These are phyloP conservation scores for Phataginus tetradactyla DNA, from an alignment of 2,797 vertebrate genomes.

Conservation along the genomic window DNA sequence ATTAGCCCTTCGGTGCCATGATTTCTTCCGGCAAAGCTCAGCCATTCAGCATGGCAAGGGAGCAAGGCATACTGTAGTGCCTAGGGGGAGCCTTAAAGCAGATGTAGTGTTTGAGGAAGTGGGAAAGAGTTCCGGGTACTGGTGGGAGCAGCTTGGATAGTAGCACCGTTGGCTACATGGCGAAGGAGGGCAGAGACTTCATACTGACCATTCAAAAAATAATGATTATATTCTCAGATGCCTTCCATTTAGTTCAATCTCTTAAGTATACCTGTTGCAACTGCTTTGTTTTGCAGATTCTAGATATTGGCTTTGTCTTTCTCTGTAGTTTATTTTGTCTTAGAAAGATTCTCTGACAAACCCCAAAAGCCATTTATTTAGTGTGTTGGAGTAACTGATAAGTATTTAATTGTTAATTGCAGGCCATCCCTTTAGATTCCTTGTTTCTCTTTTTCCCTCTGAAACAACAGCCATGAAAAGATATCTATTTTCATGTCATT, in stretches of 20 bases:
- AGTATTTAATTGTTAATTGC: constrained; percentile 49
- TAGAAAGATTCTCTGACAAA: not conserved
- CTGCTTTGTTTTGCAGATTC: not conserved
- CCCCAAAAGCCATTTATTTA: not conserved
- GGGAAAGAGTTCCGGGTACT: not conserved
- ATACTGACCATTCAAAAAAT: not conserved
- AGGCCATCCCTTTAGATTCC: constrained; percentile 26
- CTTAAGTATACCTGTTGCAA: not conserved
- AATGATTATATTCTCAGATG: not conserved
- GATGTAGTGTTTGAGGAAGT: too few relatives aligned
- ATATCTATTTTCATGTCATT: constrained; percentile 72
- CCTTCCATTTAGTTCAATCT: not conserved
- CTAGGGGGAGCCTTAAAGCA: not conserved
- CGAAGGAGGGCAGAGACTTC: not conserved
- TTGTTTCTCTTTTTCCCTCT: constrained; percentile 30
- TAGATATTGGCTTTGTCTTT: not conserved
- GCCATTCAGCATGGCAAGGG: not conserved
- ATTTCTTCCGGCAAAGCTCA: not conserved
- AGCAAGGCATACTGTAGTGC: not conserved
- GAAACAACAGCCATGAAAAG: constrained; percentile 40
- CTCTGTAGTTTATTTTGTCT: constrained; percentile 33
- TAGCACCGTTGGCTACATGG: not conserved
- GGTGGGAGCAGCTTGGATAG: not conserved
- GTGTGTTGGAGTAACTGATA: constrained; percentile 4
- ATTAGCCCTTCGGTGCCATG: not conserved